phyloP scores from a whole-genome alignment of 2,113 vertebrate genomes.

The Athene noctua region DNA sequence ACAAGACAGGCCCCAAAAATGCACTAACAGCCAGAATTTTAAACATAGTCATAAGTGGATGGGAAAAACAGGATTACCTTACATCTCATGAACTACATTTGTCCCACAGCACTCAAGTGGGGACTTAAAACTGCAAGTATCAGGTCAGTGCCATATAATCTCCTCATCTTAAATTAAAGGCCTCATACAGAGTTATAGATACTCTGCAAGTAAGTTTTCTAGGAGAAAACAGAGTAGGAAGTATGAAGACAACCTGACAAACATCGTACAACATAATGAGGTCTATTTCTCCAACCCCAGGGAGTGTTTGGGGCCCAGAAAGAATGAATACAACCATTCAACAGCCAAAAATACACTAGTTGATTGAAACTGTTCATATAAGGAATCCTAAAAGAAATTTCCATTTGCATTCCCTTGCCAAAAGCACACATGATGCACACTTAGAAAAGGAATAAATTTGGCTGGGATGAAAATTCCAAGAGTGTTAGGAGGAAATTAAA shows the following conservation, averaged over 20 bases:
- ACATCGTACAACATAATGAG: background rate
- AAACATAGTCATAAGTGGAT: constrained; percentile 51
- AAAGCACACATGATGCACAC: background rate
- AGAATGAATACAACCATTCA: background rate
- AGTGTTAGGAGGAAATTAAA: background rate
- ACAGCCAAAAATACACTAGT: background rate
- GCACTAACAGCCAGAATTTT: constrained; percentile 25
- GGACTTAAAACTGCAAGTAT: background rate
- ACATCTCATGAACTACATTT: constrained; percentile 24
- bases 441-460: background rate
- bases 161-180: background rate
- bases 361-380: background rate
- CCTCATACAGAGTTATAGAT: background rate
- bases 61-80: constrained; percentile 39
- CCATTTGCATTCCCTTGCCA: background rate
- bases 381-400: background rate
- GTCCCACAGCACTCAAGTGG: background rate
- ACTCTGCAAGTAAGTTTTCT: background rate
- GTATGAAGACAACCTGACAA: background rate
- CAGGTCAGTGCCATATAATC: background rate
- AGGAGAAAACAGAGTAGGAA: background rate
- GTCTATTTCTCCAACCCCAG: background rate
- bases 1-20: constrained; percentile 42
- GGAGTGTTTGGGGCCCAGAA: background rate
- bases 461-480: background rate